Evolutionary conservation across 2,888 invertebrate species (phyloP).

Genomic region (Mellilla xanthometata): DNA sequence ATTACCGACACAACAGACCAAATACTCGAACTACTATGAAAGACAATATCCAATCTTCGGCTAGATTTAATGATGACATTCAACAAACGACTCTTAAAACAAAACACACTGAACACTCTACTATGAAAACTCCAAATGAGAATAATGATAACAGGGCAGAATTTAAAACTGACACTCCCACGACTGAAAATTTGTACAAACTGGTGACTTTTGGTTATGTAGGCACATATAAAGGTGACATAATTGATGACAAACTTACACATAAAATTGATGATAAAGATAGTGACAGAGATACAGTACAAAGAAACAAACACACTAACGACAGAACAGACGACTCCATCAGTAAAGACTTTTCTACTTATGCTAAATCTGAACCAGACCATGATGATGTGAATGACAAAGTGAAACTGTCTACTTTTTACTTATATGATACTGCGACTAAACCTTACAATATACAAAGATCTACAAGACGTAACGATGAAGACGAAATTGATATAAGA

Average conservation of each 20-base stretch:
- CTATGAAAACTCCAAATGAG: slow-evolving; percentile 21
- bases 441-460: slow-evolving; percentile 63
- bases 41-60: slow-evolving; percentile 56
- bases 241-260: slow-evolving; percentile 33
- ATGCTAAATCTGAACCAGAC: slow-evolving; percentile 37
- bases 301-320: slow-evolving; percentile 28
- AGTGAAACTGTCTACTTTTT: slow-evolving; percentile 69
- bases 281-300: slow-evolving; percentile 27
- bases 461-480: slow-evolving; percentile 70
- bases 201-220: slow-evolving; percentile 77
- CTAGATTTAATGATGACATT: slow-evolving; percentile 63
- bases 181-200: slow-evolving; percentile 70
- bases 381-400: slow-evolving; percentile 38
- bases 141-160: slow-evolving; percentile 24
- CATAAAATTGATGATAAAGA: slow-evolving; percentile 21
- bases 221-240: slow-evolving; percentile 67
- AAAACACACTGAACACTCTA: slow-evolving; percentile 34
- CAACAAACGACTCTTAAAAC: slow-evolving; percentile 29
- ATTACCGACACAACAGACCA: slow-evolving; percentile 56
- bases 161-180: slow-evolving; percentile 36
- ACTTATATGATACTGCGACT: slow-evolving; percentile 66
- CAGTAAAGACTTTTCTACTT: slow-evolving; percentile 66
- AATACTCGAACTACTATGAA: slow-evolving; percentile 42
- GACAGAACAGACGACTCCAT: slow-evolving; percentile 35
- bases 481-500: slow-evolving; percentile 41